Percentiles rank a stretch among this genome's conserved stretches.
Conservation (phyloP, 2,797 vertebrate genomes). For the Coregonus sp. region DNA sequence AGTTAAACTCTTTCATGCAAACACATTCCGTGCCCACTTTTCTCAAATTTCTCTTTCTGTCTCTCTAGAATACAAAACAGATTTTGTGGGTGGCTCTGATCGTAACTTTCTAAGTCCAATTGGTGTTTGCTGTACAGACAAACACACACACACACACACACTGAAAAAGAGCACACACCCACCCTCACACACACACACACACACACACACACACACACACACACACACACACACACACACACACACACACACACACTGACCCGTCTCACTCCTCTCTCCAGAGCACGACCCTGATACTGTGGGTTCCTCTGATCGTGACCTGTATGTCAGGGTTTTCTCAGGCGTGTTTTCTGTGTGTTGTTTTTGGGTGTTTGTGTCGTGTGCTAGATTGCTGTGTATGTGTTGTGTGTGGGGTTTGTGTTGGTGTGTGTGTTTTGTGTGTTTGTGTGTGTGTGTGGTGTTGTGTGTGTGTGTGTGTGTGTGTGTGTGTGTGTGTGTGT, state of each 20-base stretch:
- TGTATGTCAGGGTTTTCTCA: slow-evolving; percentile 77
- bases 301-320: slow-evolving; percentile 84
- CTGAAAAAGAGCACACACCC: too few relatives aligned
- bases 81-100: not conserved
- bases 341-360: slow-evolving; percentile 71
- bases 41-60: not conserved
- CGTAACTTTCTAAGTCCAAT: not conserved
- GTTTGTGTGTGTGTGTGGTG: too few relatives aligned
- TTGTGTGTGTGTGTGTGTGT: too few relatives aligned
- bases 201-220: too few relatives aligned
- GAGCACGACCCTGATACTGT: slow-evolving; percentile 90
- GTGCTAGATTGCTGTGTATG: too few relatives aligned
- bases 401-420: too few relatives aligned
- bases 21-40: too few relatives aligned
- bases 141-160: not conserved
- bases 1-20: too few relatives aligned
- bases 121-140: not conserved
- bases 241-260: not conserved
- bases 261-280: slow-evolving; percentile 48
- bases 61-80: not conserved
- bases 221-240: not conserved
- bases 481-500: too few relatives aligned
- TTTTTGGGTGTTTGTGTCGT: too few relatives aligned
- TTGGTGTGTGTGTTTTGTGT: too few relatives aligned
- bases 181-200: too few relatives aligned